Percentiles rank a stretch among this genome's conserved stretches.
phyloP scores from a whole-genome alignment of 2,888 invertebrate genomes.

The Nemoura dubitans region DNA sequence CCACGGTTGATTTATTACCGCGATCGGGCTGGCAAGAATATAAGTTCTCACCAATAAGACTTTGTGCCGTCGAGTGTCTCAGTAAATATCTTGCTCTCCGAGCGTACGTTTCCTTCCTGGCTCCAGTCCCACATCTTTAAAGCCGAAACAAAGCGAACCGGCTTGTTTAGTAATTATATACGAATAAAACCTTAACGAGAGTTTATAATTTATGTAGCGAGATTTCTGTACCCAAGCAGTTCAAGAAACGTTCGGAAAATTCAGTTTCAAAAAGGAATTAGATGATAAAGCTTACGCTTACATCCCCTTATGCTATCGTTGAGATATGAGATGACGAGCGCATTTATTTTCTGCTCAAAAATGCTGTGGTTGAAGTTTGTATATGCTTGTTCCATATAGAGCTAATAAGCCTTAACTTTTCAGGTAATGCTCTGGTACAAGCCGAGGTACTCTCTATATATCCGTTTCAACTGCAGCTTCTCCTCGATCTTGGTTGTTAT shows the following conservation, averaged over 20 bases:
- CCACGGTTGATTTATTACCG: not conserved
- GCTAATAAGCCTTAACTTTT: not conserved
- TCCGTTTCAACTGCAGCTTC: not conserved
- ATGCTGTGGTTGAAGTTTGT: not conserved
- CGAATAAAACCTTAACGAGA: conserved; percentile 4
- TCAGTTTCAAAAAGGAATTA: not conserved
- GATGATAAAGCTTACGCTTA: not conserved
- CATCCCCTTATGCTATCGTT: not conserved
- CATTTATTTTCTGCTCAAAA: not conserved
- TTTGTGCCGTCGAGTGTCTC: not conserved
- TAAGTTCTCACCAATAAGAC: not conserved
- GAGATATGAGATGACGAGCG: not conserved
- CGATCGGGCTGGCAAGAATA: not conserved
- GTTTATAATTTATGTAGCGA: conserved; percentile 1
- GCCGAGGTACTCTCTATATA: not conserved
- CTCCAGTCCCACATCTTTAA: not conserved
- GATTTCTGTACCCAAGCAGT: not conserved
- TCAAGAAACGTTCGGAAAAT: not conserved
- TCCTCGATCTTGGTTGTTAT: not conserved
- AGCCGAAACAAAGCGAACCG: not conserved
- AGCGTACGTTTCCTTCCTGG: not conserved
- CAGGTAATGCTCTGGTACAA: not conserved
- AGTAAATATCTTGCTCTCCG: not conserved
- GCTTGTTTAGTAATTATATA: conserved; percentile 12
- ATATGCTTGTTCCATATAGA: not conserved